Evolutionary conservation across 2,888 invertebrate genomes (phyloP).

Genomic region (Yponomeuta evonymella): DNA sequence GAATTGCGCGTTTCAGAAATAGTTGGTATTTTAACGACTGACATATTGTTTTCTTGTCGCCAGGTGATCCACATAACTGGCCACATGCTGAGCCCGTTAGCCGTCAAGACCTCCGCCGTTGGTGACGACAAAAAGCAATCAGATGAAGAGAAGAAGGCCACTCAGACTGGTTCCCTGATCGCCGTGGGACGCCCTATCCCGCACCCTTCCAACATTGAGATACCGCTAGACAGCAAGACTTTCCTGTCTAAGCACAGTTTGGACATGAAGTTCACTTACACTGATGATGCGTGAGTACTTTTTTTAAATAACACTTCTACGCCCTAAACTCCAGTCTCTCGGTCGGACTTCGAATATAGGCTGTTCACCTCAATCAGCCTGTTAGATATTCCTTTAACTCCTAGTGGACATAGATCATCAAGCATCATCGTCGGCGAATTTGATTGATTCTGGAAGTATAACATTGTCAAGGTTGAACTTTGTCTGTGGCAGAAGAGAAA

Average conservation of each 20-base stretch:
- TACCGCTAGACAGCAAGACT: constrained; percentile 90
- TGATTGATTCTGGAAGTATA: too few species aligned
- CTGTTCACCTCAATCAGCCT: too few species aligned
- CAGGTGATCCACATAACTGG: constrained; percentile 94
- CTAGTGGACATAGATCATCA: too few species aligned
- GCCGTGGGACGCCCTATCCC: constrained; percentile 89
- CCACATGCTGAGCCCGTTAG: constrained; percentile 78
- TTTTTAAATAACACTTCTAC: background rate
- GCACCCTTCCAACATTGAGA: constrained; percentile 94
- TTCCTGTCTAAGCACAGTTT: constrained; percentile 94
- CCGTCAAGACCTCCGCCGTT: constrained; percentile 33
- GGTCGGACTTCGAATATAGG: too few species aligned
- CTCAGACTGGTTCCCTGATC: constrained; percentile 75
- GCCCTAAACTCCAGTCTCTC: too few species aligned
- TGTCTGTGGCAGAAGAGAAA: too few species aligned
- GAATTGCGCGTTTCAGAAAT: too few species aligned
- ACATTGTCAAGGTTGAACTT: too few species aligned
- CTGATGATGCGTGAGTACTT: constrained; percentile 90
- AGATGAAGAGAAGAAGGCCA: constrained; percentile 36
- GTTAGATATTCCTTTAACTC: too few species aligned
- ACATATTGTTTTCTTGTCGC: constrained; percentile 24
- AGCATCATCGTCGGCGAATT: too few species aligned
- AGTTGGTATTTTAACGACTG: too few species aligned
- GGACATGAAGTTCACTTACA: constrained; percentile 96
- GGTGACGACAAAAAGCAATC: constrained; percentile 52